Evolutionary conservation across 2,888 invertebrate genomes (phyloP), one percentile per base, ranked within the genome.

Genomic region (Laothoe populi): DNA sequence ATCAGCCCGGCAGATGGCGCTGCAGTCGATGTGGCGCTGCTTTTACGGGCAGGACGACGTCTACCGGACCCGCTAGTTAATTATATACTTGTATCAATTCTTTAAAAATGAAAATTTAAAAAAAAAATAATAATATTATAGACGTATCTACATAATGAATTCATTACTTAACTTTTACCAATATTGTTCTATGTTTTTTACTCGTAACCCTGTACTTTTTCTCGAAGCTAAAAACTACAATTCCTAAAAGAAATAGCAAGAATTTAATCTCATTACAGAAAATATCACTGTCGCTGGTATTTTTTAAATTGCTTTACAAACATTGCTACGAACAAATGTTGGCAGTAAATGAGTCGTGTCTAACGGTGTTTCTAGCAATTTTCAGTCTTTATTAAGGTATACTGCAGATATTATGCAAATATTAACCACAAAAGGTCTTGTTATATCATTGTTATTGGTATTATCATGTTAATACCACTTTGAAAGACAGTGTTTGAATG

Each of bases 371-470:
- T 53, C 53, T 35, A 53, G 53, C 53, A 59, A 61, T 46, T 26
- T 59, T 61, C 49, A 59, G 26, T 21, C 38, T 53, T 23, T 46
- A 38, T 48, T 35, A 46, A 23, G 46, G 46, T 63, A 44, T 53
- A 58, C 57, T 26, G 19, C 46, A 59, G 35, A 24, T 4, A 40
- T 23, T 44, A 35, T 53, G 53, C 16, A 35, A 53, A 53, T 35
- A 21, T 19, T 53, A 53, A 11, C 31, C 53, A 53, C 35, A 53
- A 53, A 53, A 53, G 11, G 21, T 53, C 31, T 35, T 16, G 16
- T 31, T 16, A 13, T 31, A 53, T 31, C 2, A 31, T 16, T 46
- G 11, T 46, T 46, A 46, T 46, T 46, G 23, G 5, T 46, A 46
- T 44, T 44, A 44, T 46, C 11, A 46, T 46, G 46, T 46, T 46